phyloP scores from a whole-genome alignment of 2,888 invertebrate species.

The Nineta flava region DNA sequence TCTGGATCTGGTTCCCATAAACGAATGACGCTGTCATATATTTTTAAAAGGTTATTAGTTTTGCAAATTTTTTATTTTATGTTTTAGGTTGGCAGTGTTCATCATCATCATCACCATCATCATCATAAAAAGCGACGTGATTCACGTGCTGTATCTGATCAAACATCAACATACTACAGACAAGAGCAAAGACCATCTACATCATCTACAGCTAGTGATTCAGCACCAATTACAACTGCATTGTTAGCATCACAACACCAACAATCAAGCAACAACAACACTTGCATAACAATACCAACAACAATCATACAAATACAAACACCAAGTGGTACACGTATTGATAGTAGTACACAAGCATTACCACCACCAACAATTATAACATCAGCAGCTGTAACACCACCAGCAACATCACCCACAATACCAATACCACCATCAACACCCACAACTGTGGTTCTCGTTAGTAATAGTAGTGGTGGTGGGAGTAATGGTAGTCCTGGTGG shows the following conservation, averaged over 20 bases:
- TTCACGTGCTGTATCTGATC: conserved; percentile 34
- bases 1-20: no score
- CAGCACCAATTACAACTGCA: conserved; percentile 31
- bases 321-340: conserved; percentile 21
- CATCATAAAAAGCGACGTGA: conserved; percentile 40
- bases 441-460: conserved; percentile 11
- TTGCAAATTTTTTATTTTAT: background rate
- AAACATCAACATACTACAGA: conserved; percentile 32
- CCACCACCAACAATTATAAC: conserved; percentile 66
- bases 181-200: conserved; percentile 54
- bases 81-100: conserved; percentile 10
- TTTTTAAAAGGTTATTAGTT: no score
- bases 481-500: no score
- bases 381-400: conserved; percentile 62
- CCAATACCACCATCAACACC: conserved; percentile 31
- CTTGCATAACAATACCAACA: conserved; percentile 12
- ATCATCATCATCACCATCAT: conserved; percentile 4
- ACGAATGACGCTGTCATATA: no score
- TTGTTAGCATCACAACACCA: conserved; percentile 9
- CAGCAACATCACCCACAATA: conserved; percentile 60
- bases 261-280: conserved; percentile 9
- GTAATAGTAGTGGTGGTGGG: no score
- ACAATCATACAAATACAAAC: conserved; percentile 8
- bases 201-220: conserved; percentile 57
- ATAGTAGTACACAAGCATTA: conserved; percentile 43